Base-by-base conservation (phyloP, 2,888 invertebrate genomes). In the Xylota segnis region DNA sequence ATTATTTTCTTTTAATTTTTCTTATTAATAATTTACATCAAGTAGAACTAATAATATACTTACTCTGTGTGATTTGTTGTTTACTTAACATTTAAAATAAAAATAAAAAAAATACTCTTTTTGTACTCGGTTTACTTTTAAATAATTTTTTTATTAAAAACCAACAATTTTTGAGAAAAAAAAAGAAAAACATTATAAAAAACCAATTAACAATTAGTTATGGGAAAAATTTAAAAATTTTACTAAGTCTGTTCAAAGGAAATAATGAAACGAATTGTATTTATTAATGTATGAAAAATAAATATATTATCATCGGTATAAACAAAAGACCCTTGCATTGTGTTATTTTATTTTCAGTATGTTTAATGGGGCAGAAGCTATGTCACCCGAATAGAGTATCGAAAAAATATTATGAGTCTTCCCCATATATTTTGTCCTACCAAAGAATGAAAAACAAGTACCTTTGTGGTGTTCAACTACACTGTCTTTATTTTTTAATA, bases 201-300 rank as follows among this genome's bases (percentile, higher is more conserved):
- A 27, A 75, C 16, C 50, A 50, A 66, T 56, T 65, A 47, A 71
- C 27, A 72, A 72, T 86, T 34, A 86, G 86, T 86, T 86, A 81
- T 86, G 81, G 59, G 23, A 84, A 81, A 76, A 81, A 76, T 76
- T 72, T 86, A 66, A 72, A 65, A 86, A 82, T 81, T 82, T 66
- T 81, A 86, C 74, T 77, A 77, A 87, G 82, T 87, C 76, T 87
- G 82, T 87, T 87, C 43, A 83, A 87, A 77, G 54, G 59, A 87
- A 82, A 83, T 87, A 88, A 86, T 83, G 86, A 88, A 88, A 86
- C 83, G 87, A 88, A 88, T 84, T 88, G 88, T 88, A 87, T 87
- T 87, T 88, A 88, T 88, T 88, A 87, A 88, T 87, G 88, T 87
- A 83, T 86, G 79, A 77, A 83, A 74, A 83, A 87, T 75, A 78